Conservation (phyloP, 2,797 vertebrate species). For the Sebastes kiyomatsui region DNA sequence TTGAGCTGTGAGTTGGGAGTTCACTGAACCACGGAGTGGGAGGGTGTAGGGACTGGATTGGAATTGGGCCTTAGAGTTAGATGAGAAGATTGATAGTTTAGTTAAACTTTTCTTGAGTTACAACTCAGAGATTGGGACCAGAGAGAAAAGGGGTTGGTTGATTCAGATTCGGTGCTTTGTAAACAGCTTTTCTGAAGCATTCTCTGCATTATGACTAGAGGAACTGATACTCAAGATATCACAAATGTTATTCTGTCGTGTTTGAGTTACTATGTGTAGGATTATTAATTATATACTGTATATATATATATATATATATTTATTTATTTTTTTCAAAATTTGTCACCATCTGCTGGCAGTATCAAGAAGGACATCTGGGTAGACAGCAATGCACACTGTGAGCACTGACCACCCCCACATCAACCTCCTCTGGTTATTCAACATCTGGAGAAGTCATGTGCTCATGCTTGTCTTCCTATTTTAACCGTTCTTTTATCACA, state of each 20-base stretch:
- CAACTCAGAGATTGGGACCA: not conserved
- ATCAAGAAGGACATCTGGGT: not conserved
- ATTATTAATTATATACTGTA: not conserved
- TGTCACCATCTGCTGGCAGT: constrained; percentile 40
- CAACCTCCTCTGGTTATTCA: not conserved
- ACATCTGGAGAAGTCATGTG: not conserved
- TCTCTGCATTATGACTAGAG: not conserved
- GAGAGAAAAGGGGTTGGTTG: not conserved
- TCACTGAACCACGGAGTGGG: accelerated
- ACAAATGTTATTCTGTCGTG: not conserved
- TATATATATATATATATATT: not conserved
- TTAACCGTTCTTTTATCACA: not conserved
- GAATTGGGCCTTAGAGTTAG: not conserved
- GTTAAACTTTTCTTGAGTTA: not conserved
- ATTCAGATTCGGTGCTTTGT: not conserved
- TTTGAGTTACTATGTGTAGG: not conserved
- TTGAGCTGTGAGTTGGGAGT: no score
- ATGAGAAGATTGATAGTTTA: not conserved
- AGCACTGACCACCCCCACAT: not conserved
- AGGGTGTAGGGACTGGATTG: no score
- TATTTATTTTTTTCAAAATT: not conserved
- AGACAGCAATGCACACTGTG: not conserved
- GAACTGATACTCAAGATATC: not conserved
- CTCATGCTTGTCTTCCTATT: not conserved
- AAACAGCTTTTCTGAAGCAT: not conserved